Evolutionary conservation across 2,888 invertebrate species (phyloP).

Genomic region (Lypha dubia): DNA sequence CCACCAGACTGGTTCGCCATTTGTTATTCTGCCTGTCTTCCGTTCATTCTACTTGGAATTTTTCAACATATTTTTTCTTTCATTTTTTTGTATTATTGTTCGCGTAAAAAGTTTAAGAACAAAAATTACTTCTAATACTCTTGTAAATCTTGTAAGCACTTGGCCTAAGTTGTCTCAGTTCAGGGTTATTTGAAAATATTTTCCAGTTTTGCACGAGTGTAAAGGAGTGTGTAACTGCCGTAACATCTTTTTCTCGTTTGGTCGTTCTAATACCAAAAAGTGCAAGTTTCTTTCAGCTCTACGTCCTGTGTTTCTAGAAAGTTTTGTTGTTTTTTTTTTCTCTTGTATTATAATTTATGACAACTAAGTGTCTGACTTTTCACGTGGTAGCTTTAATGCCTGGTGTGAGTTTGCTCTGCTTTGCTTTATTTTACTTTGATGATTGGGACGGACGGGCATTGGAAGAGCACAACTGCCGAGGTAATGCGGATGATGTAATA

Average conservation of each 20-base stretch:
- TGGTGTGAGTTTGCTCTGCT: conserved; percentile 46
- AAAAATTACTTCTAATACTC: conserved; percentile 71
- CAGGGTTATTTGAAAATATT: conserved; percentile 62
- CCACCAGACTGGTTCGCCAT: conserved; percentile 35
- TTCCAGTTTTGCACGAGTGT: conserved; percentile 24
- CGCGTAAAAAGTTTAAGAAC: conserved; percentile 64
- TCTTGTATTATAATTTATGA: conserved; percentile 70
- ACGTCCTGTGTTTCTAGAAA: conserved; percentile 4
- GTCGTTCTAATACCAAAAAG: conserved; percentile 40
- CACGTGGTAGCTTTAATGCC: conserved; percentile 67
- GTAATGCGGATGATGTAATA: conserved; percentile 65
- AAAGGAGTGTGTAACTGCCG: conserved; percentile 3
- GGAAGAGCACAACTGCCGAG: conserved; percentile 10
- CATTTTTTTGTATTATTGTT: conserved; percentile 18
- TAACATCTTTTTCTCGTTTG: conserved; percentile 53
- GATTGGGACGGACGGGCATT: conserved; percentile 29
- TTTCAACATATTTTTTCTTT: conserved; percentile 31
- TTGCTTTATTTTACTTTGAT: conserved; percentile 41
- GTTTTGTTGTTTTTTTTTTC: too few species aligned
- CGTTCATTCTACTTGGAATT: conserved; percentile 18
- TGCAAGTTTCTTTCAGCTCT: conserved; percentile 45
- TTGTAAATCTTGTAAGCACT: conserved; percentile 72
- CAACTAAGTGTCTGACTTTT: conserved; percentile 71
- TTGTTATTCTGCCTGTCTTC: conserved; percentile 37
- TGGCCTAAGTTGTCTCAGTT: conserved; percentile 66